A percentile compares a stretch with the other conserved stretches of the same genome.
These are phyloP conservation scores for Sapajus apella DNA, from an alignment of 2,113 vertebrate species.

Conservation along the genomic window DNA sequence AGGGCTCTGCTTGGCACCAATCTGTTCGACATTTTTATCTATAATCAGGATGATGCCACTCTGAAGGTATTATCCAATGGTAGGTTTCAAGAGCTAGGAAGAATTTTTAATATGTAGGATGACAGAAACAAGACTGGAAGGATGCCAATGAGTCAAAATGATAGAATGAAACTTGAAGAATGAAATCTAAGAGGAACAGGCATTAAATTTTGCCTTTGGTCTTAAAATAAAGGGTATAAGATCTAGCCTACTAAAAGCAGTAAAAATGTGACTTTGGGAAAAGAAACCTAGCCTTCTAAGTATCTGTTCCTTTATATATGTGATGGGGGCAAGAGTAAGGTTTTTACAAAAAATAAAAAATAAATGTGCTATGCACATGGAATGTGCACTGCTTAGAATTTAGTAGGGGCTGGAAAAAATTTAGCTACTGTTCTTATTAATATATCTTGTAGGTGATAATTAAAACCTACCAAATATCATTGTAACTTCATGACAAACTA, in stretches of 20 bases:
- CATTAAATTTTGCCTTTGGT: neutral
- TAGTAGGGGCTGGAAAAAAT: neutral
- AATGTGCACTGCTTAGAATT: neutral
- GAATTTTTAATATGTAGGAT: neutral
- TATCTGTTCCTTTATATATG: neutral
- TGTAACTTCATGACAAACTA: neutral
- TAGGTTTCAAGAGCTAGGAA: neutral
- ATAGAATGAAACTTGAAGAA: neutral
- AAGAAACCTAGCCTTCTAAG: neutral
- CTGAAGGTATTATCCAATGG: neutral
- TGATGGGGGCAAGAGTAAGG: neutral
- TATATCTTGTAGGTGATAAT: neutral
- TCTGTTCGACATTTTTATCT: neutral
- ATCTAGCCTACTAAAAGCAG: neutral
- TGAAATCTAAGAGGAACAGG: constrained; percentile 15
- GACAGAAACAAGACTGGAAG: neutral
- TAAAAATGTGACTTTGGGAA: neutral
- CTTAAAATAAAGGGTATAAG: neutral
- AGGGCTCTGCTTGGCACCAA: neutral
- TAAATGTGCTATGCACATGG: neutral
- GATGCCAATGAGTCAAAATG: neutral
- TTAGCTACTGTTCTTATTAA: neutral
- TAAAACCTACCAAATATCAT: neutral
- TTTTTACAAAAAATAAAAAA: neutral
- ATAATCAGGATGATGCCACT: neutral